Conservation (phyloP, 2,113 vertebrate species). For the Syngnathoides biaculeatus region DNA sequence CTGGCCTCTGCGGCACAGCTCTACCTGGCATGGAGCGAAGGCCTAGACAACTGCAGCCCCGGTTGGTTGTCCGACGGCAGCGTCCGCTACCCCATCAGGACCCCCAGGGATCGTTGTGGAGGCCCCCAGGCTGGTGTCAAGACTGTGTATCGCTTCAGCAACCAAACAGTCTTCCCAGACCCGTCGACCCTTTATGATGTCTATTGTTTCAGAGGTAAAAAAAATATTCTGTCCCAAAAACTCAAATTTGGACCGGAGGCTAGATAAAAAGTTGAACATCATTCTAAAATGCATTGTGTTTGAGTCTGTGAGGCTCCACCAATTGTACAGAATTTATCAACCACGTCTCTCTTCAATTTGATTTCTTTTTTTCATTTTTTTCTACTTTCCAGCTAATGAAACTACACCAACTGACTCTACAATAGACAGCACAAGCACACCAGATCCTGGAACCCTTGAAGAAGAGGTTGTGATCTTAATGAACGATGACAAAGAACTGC, state of each 20-base stretch:
- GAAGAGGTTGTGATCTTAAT: constrained; percentile 78
- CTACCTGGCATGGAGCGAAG: constrained; percentile 85
- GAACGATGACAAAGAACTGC: constrained; percentile 79
- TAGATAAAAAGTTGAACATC: background rate
- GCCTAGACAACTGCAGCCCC: constrained; percentile 86
- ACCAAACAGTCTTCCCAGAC: constrained; percentile 92
- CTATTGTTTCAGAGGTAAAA: constrained; percentile 91
- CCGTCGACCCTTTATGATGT: constrained; percentile 80
- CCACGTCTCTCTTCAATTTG: background rate
- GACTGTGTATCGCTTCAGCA: constrained; percentile 87
- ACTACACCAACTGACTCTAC: constrained; percentile 61
- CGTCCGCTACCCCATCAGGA: constrained; percentile 91
- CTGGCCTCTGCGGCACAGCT: constrained; percentile 88
- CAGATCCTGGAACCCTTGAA: constrained; percentile 66
- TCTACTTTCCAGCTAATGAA: constrained; percentile 42
- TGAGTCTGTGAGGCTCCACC: background rate
- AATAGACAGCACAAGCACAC: constrained; percentile 44
- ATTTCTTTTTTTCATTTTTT: constrained; percentile 6
- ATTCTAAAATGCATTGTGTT: background rate
- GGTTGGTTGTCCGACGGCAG: constrained; percentile 94
- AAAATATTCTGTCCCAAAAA: no score
- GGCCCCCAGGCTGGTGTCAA: constrained; percentile 85
- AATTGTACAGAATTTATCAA: background rate
- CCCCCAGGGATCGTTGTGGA: constrained; percentile 84
- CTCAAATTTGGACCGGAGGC: background rate